Conservation (phyloP, 1,140 invertebrate species). For the Pentalonia nigronervosa region DNA sequence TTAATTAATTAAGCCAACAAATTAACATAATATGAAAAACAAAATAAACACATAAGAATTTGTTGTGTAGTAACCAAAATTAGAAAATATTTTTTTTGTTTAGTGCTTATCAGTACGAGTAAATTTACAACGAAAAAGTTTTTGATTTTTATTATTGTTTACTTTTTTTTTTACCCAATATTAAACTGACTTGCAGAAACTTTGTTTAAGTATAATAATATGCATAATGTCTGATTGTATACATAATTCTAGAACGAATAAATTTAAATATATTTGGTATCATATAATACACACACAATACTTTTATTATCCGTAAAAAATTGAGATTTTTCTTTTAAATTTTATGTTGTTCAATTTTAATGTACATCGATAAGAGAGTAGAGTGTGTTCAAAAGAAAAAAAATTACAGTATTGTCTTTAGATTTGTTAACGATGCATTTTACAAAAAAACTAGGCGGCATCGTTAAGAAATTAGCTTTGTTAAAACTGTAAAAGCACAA, state of each 20-base stretch:
- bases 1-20: neutral
- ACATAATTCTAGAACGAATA: neutral
- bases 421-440: neutral
- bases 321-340: neutral
- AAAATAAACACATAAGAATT: neutral
- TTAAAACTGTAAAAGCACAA: neutral
- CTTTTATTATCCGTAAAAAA: neutral
- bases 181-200: neutral
- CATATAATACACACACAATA: neutral
- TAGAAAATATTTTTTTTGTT: neutral
- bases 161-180: neutral
- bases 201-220: slow-evolving; percentile 4
- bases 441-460: neutral
- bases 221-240: neutral
- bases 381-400: too few species aligned
- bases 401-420: neutral
- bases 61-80: neutral
- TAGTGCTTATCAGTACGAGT: neutral
- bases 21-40: neutral
- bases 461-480: neutral
- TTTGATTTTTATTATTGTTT: slow-evolving; percentile 5
- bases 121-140: neutral
- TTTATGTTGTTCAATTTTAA: neutral
- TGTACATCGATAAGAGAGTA: too few species aligned
- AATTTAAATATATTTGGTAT: neutral